Evolutionary conservation across 2,888 invertebrate genomes (phyloP), one percentile per base, ranked within the genome.

Genomic region (Encarsia formosa): DNA sequence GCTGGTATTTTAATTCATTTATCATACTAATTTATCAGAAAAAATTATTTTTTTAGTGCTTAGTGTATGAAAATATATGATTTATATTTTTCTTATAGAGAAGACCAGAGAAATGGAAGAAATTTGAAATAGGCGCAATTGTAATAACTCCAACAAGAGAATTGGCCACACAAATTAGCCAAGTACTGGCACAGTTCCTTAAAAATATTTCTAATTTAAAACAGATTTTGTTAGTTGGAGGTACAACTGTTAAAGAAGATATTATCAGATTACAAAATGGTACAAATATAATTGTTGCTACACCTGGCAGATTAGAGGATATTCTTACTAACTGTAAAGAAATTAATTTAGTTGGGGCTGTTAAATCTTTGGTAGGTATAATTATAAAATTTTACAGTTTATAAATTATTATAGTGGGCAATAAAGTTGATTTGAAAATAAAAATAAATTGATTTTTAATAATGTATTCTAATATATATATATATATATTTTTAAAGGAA

Each of bases 61-160:
- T 38, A 24, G 19, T 31, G 13, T 16, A 15, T 49, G 35, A 29
- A 35, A 20, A 46, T 18, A 41, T 42, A 41, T 45, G 40, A 24
- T 29, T 20, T 20, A 37, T 18, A 23, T 9, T 40, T 16, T 50
- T 38, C 39, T 50, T 38, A 23, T 16, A 84, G 62, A 79, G 79
- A 61, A 77, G 79, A 31, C 80, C 82, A 39, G 78, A 80, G 18
- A 78, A 81, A 2, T 82, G 89, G 78, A 82, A 82, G 52, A 80
- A 81, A 59, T 82, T 84, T 61, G 88, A 89, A 76, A 81, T 97
- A 48, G 94, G 92, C 31, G 91, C 88, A 0, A 78, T 99, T 13
- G 84, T 99, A 43, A 84, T 99, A 63, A 94, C 96, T 0, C 99
- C 99, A 0, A 98, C 98, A 0, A 80, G 98, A 65, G 99, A 99